Percentiles rank a stretch among this genome's conserved stretches.
phyloP scores from a whole-genome alignment of 2,797 vertebrate genomes.

The Sebastolobus altivelis region DNA sequence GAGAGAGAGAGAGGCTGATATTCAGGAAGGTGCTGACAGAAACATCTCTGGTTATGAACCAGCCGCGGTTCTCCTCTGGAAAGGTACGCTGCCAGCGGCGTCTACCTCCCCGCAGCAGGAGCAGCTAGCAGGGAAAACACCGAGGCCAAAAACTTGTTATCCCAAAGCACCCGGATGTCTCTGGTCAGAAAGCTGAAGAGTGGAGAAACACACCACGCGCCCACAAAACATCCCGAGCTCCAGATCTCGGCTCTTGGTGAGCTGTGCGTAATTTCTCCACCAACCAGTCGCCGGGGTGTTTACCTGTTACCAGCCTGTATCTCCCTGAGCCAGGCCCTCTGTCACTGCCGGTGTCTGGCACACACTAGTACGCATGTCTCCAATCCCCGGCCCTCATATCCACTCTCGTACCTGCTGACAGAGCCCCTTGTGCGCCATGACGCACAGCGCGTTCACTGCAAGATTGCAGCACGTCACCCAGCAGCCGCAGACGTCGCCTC shows the following conservation, averaged over 20 bases:
- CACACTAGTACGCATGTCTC: constrained; percentile 45
- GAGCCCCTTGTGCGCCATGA: constrained; percentile 52
- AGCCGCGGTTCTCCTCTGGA: constrained; percentile 59
- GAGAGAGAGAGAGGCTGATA: constrained; percentile 15
- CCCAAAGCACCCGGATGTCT: constrained; percentile 40
- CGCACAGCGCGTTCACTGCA: constrained; percentile 35
- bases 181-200: constrained; percentile 27
- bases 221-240: constrained; percentile 21
- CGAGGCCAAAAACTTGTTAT: constrained; percentile 36
- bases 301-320: constrained; percentile 24
- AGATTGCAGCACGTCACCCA: constrained; percentile 31
- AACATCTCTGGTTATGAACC: constrained; percentile 57
- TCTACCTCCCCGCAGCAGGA: constrained; percentile 41
- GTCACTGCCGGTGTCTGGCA: constrained; percentile 31
- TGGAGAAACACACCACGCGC: constrained; percentile 25
- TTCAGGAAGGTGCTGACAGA: constrained; percentile 64
- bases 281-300: constrained; percentile 3
- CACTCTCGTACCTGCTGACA: constrained; percentile 65
- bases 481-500: constrained; percentile 17
- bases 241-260: background rate
- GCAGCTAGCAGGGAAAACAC: constrained; percentile 30
- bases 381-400: constrained; percentile 33
- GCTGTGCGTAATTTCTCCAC: constrained; percentile 30
- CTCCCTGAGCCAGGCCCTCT: constrained; percentile 15
- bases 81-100: constrained; percentile 63